phyloP scores from a whole-genome alignment of 2,113 vertebrate genomes.

The Callaeas wilsoni region DNA sequence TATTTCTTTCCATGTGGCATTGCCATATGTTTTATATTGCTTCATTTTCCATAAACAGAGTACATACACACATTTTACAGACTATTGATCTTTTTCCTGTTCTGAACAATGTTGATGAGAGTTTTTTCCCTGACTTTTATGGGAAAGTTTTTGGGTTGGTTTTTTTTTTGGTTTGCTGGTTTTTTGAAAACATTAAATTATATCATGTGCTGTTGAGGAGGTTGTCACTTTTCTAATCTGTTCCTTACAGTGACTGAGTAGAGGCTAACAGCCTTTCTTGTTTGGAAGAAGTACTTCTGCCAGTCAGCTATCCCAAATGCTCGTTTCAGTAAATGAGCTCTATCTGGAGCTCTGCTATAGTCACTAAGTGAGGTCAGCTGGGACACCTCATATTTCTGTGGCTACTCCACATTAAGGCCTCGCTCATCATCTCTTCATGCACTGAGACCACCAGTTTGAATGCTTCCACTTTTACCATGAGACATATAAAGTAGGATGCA shows the following conservation, averaged over 20 bases:
- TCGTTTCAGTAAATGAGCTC: background rate
- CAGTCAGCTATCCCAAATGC: background rate
- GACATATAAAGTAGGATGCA: background rate
- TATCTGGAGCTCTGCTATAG: background rate
- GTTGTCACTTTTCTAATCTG: background rate
- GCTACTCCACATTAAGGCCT: background rate
- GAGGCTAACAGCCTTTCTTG: background rate
- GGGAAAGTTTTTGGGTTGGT: background rate
- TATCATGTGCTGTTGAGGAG: background rate
- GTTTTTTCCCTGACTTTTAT: background rate
- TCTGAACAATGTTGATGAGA: background rate
- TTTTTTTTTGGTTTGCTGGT: background rate
- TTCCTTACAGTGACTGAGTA: background rate
- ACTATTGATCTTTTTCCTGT: conserved; percentile 13
- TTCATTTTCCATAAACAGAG: conserved; percentile 25
- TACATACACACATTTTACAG: background rate
- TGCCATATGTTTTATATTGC: conserved; percentile 18
- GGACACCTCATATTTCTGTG: background rate
- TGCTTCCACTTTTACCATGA: background rate
- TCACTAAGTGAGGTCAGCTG: background rate
- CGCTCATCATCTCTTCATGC: fast-evolving
- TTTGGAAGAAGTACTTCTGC: background rate
- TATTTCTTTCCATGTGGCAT: conserved; percentile 14
- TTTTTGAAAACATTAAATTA: background rate
- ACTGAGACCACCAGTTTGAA: background rate